Evolutionary conservation across 2,888 invertebrate genomes (phyloP), one percentile per base, ranked within the genome.

Genomic region (Coelopa pilipes): DNA sequence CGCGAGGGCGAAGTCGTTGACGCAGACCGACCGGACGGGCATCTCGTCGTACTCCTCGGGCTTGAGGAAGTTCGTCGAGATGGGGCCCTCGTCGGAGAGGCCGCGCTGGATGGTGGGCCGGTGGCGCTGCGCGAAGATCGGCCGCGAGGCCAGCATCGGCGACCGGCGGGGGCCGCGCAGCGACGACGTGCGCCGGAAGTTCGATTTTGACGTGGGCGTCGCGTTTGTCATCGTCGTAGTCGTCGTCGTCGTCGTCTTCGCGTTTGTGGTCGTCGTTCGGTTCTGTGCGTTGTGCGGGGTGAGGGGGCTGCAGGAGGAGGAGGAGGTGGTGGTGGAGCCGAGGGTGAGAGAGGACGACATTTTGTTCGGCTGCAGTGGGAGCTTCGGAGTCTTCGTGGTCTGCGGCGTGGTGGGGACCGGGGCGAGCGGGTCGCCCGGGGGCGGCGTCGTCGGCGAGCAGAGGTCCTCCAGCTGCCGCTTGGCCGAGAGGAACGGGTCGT

Each of bases 381-480:
- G 63, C 45, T 78, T 76, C 78, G 67, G 76, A 75, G n/a, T 76
- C 70, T 79, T 81, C 75, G 77, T 71, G 71, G 76, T 74, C 34
- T 74, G 72, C 1, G 77, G 74, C 60, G 77, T 77, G 70, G 86
- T 84, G 63, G 84, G 84, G 70, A 87, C 82, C 19, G 87, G 77
- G 67, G 87, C 71, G 73, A 71, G 70, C 53, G 67, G 15, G 50
- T 73, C 72, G 69, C 74, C 60, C 34, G 72, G 69, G 67, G 87
- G 86, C 79, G 89, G 86, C 72, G 91, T 90, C 79, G 92, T 92
- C 75, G 92, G 91, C 69, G 92, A 92, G 88, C 94, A 91, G 50
- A 95, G 90, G 83, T 95, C 94, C 88, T 93, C 92, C 89, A 95
- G 91, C 88, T 95, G 95, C 78, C 92, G 92, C 88, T 94, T 93